Conservation (phyloP, 2,113 vertebrate species). For the Barbus barbus region DNA sequence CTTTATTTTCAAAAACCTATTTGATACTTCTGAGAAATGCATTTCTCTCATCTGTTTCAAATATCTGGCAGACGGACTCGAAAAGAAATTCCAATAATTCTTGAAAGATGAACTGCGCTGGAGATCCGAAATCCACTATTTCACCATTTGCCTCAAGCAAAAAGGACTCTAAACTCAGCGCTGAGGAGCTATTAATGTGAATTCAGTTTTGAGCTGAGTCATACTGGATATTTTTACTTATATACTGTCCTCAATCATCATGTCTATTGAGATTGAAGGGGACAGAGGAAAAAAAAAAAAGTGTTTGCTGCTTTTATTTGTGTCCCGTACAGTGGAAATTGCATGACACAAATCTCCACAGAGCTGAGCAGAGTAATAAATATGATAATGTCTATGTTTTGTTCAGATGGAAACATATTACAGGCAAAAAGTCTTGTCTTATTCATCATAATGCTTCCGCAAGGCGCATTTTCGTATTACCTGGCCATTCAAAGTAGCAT, state of each 20-base stretch:
- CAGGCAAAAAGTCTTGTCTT: constrained; percentile 57
- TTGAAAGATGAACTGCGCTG: not conserved
- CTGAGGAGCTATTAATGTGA: no score
- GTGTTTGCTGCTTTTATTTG: constrained; percentile 63
- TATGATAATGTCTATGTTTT: constrained; percentile 72
- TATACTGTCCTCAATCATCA: constrained; percentile 14
- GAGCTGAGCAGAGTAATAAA: constrained; percentile 66
- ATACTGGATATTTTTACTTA: constrained; percentile 13
- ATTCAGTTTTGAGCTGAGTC: not conserved
- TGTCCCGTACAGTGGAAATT: constrained; percentile 63
- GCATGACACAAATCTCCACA: constrained; percentile 64
- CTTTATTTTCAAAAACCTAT: not conserved
- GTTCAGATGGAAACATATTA: constrained; percentile 61
- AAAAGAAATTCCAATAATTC: not conserved
- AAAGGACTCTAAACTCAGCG: not conserved
- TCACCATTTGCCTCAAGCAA: not conserved
- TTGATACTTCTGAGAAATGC: not conserved
- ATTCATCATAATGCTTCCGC: constrained; percentile 67
- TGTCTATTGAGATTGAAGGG: constrained; percentile 54
- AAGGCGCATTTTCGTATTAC: constrained; percentile 61
- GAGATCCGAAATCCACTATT: not conserved
- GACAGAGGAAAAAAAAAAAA: not conserved
- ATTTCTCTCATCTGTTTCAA: not conserved
- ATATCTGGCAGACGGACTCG: not conserved
- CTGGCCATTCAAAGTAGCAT: constrained; percentile 60